Conservation (phyloP, 2,113 vertebrate species). For the Redunca redunca region DNA sequence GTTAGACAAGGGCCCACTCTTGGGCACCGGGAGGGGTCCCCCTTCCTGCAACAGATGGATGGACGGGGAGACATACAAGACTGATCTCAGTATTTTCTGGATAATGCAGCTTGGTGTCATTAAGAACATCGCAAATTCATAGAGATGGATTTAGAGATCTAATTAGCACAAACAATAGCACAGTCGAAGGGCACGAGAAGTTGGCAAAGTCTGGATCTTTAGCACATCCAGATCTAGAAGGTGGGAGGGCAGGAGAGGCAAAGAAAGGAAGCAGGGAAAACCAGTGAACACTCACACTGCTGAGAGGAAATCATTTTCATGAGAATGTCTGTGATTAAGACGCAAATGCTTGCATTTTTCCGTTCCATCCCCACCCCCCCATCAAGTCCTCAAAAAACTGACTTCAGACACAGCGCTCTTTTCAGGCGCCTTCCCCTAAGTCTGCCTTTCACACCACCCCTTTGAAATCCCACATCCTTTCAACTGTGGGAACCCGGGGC, state of each 20-base stretch:
- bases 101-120: not conserved
- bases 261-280: not conserved
- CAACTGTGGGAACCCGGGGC: conserved; percentile 45
- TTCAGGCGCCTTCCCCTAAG: not conserved
- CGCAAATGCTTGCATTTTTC: not conserved
- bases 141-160: not conserved
- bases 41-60: not conserved
- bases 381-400: not conserved
- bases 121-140: not conserved
- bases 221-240: not conserved
- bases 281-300: not conserved
- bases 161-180: not conserved
- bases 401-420: conserved; percentile 10
- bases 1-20: not conserved
- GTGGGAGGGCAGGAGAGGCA: too few species aligned
- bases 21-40: not conserved
- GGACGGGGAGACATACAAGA: not conserved
- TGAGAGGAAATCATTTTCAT: not conserved
- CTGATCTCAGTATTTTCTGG: not conserved
- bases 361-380: not conserved
- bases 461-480: conserved; percentile 63
- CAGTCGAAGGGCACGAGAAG: not conserved
- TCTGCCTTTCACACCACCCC: not conserved
- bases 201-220: not conserved
- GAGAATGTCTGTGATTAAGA: not conserved